Evolutionary conservation across 2,113 vertebrate species (phyloP), one percentile per base, ranked within the genome.

Genomic region (Clarias magur): DNA sequence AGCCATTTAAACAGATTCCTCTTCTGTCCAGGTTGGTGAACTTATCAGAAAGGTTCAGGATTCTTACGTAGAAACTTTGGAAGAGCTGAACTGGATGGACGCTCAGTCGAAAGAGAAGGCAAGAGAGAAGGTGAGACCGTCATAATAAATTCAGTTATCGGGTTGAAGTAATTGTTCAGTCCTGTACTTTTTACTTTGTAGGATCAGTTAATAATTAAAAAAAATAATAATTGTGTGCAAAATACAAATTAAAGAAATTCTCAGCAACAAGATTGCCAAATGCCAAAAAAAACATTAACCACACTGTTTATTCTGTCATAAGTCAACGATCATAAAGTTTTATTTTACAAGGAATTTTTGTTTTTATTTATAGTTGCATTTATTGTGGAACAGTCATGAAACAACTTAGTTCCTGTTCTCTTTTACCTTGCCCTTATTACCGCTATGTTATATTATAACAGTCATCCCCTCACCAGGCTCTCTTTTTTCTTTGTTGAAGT

Each of bases 21-120:
- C n/a, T 85, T 62, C 59, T 72, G 27, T 65, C 48, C 91, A 99
- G 98, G 97, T 99, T 80, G 92, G 94, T 60, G 95, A 98, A 82
- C 94, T 99, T 86, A 98, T 99, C 84, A 84, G 92, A 83, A 98
- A 98, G 93, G 96, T 99, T 85, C 96, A 96, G n/a, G 93, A 96
- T 23, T 98, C 91, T 0, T 99, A 98, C 9, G 95, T 99, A 85
- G 98, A 99, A 93, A 97, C 96, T 0, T 90, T 99, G 89, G 97
- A 98, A 81, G 97, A 99, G 93, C 91, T 99, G 72, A 92, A 94
- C 91, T 99, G 98, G 98, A 99, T 99, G 98, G 98, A 99, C 4
- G 86, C 92, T 16, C 91, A 90, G 0, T 98, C 98, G 0, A 99
- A 97, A 91, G 95, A 95, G 86, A 97, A 96, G 89, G 98, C 98